Evolutionary conservation across 2,888 invertebrate species (phyloP), one percentile per base, ranked within the genome.

Genomic region (Athetis lepigone): DNA sequence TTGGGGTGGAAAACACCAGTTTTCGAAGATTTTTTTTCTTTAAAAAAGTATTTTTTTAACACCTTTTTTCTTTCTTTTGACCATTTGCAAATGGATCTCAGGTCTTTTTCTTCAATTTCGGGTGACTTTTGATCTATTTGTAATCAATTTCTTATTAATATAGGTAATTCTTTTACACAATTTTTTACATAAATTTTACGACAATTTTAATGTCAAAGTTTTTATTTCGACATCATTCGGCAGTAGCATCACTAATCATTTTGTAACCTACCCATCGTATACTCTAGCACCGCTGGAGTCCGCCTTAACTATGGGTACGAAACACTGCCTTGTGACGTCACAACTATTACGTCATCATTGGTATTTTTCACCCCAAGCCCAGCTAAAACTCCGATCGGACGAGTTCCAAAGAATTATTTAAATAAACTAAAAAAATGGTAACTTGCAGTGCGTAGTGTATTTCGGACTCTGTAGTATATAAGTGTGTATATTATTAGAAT

Each of bases 401-500:
- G 37, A 70, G 63, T 70, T 79, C 81, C 81, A 81, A 81, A 81
- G 80, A 81, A 74, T 78, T 80, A 73, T 73, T 75, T 69, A 67
- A 77, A 61, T 72, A 55, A 69, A 75, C 59, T 71, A 68, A 64
- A 56, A 60, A 56, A 58, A 69, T 50, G 51, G 43, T 67, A 69
- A 42, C 65, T 75, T 68, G 84, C 90, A 89, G 92, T 90, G 92
- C 89, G 90, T 88, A 90, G 92, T 88, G 90, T 64, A 83, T 80
- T 76, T 85, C 82, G 90, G 90, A 91, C 90, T 88, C 77, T 73
- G 60, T 86, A 85, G 78, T 79, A 57, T 47, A 50, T 90, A 89
- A 90, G 89, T 85, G 89, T 91, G 90, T 90, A 91, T 89, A 90
- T 86, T 90, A 80, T 69, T 89, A 90, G 88, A 52, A 63, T 55